Evolutionary conservation across 2,113 vertebrate genomes (phyloP), one percentile per base, ranked within the genome.

Genomic region (Syrmaticus mikado): DNA sequence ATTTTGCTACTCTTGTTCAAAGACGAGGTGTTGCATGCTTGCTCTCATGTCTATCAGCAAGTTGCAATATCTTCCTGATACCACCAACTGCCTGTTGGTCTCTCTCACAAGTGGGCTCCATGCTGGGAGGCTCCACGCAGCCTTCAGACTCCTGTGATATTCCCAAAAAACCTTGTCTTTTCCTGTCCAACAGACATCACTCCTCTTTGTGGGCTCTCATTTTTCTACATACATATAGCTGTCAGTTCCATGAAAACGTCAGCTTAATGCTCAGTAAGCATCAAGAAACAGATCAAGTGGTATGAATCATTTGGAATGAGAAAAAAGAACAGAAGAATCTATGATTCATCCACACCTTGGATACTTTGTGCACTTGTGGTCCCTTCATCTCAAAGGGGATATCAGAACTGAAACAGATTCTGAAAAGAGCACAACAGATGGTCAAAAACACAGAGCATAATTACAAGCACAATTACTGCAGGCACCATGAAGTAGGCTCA

Each of bases 341-440:
- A 70, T 96, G 96, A 96, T 87, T 96, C 96, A 96, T 88, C 88
- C 92, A 81, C 93, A 96, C 95, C 90, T 92, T 78, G 82, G 92
- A 86, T 93, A 77, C 64, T 60, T 83, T 1, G n/a, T 89, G 93
- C 83, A 88, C 90, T 94, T 11, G 18, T 68, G 88, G 73, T 86
- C 85, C 88, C 93, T 96, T 93, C 90, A 90, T 94, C 90, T 95
- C 92, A 38, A 85, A 95, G 73, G 93, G 93, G 95, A 77, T 78
- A 88, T 77, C 93, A 96, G 88, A 86, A 81, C 93, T 64, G 92
- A 85, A 96, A 72, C 83, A 93, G 95, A 94, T 81, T 95, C 95
- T 75, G 76, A 93, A 94, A 95, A 95, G 80, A 92, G 95, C 90
- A 93, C 76, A 93, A 90, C 96, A 96, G 96, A 96, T 96, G 96